phyloP scores from a whole-genome alignment of 2,113 vertebrate genomes.

The Nothobranchius kuhntae region DNA sequence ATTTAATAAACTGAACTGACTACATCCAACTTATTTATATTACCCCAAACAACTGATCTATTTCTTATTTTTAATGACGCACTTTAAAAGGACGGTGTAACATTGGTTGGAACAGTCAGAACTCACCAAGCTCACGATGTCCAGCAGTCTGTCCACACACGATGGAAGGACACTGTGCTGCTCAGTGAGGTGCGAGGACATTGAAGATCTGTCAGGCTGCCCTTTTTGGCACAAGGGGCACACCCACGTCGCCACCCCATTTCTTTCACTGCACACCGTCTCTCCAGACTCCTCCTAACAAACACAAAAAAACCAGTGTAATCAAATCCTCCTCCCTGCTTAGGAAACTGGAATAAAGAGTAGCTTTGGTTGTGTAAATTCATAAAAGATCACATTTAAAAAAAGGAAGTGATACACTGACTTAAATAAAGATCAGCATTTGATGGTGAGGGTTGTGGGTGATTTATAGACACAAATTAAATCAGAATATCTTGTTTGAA shows the following conservation, averaged over 20 bases:
- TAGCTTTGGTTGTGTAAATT: too few species aligned
- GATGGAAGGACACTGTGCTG: constrained; percentile 81
- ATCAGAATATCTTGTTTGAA: too few species aligned
- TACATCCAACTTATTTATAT: too few species aligned
- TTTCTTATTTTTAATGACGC: background rate
- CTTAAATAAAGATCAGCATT: too few species aligned
- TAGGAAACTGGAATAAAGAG: too few species aligned
- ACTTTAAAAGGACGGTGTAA: background rate
- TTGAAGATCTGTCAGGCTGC: constrained; percentile 69
- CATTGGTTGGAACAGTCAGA: too few species aligned
- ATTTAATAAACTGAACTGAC: background rate
- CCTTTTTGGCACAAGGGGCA: constrained; percentile 82
- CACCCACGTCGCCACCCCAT: constrained; percentile 73
- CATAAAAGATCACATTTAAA: too few species aligned
- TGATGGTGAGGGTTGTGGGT: too few species aligned
- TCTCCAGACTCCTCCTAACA: constrained; percentile 80
- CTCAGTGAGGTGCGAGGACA: constrained; percentile 77
- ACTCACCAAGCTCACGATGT: constrained; percentile 73
- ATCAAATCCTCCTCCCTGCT: background rate
- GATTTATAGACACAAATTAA: too few species aligned
- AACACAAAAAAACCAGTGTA: constrained; percentile 8
- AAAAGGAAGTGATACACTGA: too few species aligned
- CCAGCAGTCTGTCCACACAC: constrained; percentile 79
- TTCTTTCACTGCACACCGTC: constrained; percentile 71
- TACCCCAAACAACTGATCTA: too few species aligned